These are phyloP conservation scores for Trachelus troglodyta DNA, from an alignment of 2,888 invertebrate genomes.

Conservation along the genomic window DNA sequence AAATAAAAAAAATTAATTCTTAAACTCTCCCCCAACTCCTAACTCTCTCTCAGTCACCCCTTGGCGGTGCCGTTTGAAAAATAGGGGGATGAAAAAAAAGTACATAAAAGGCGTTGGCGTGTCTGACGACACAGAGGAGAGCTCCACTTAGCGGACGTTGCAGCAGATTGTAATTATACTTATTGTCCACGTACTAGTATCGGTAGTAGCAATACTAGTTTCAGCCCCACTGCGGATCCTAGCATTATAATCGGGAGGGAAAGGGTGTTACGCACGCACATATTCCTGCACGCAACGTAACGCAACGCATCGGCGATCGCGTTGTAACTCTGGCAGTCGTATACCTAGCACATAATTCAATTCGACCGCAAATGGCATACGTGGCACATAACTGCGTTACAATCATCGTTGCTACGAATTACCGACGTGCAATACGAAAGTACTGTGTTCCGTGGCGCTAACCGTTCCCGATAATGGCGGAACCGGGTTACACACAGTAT, in stretches of 20 bases:
- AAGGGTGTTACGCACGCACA: conserved; percentile 39
- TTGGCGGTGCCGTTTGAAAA: conserved; percentile 1
- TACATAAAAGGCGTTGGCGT: neutral
- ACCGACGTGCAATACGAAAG: conserved; percentile 31
- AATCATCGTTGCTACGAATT: conserved; percentile 39
- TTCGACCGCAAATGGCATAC: conserved; percentile 37
- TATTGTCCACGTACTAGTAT: conserved; percentile 42
- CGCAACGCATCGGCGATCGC: conserved; percentile 28
- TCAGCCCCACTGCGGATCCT: neutral
- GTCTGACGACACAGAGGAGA: neutral
- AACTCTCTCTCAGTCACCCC: neutral
- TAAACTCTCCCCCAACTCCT: too few relatives aligned
- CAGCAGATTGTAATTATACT: conserved; percentile 52
- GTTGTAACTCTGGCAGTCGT: conserved; percentile 19
- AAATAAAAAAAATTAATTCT: neutral
- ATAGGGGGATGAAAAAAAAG: neutral
- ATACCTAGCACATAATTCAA: conserved; percentile 35
- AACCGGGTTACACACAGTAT: neutral
- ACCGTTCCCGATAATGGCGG: conserved; percentile 22
- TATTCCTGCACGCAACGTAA: conserved; percentile 43
- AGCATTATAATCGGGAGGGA: neutral
- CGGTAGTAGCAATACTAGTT: neutral
- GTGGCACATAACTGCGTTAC: conserved; percentile 40
- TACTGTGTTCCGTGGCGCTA: conserved; percentile 31
- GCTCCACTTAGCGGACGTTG: conserved; percentile 33